Conservation (phyloP, 2,888 invertebrate species). For the Tinea trinotella region DNA sequence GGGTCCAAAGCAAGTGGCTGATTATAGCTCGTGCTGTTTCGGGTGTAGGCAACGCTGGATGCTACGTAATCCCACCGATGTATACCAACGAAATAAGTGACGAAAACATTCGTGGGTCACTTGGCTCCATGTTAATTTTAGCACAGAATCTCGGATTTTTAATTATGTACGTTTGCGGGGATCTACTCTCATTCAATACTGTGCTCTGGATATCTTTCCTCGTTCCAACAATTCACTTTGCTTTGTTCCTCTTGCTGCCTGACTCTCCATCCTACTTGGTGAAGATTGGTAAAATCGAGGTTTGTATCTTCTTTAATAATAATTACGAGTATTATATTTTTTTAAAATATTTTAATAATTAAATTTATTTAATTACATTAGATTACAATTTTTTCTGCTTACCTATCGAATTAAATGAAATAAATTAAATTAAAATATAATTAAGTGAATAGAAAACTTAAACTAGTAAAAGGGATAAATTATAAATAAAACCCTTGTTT, state of each 20-base stretch:
- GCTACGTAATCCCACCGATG: slow-evolving; percentile 22
- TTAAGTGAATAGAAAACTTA: too few species aligned
- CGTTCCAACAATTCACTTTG: slow-evolving; percentile 16
- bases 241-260: slow-evolving; percentile 22
- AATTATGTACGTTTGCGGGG: slow-evolving; percentile 20
- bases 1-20: slow-evolving; percentile 12
- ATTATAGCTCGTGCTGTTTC: slow-evolving; percentile 19
- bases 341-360: too few species aligned
- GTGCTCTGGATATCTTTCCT: slow-evolving; percentile 19
- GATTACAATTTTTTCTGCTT: too few species aligned
- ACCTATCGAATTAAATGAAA: too few species aligned
- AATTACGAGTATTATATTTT: too few species aligned
- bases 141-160: slow-evolving; percentile 21
- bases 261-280: slow-evolving; percentile 26
- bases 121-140: slow-evolving; percentile 30
- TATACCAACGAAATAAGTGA: slow-evolving; percentile 34
- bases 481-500: too few species aligned
- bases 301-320: too few species aligned
- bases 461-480: too few species aligned
- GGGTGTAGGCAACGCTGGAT: slow-evolving; percentile 20
- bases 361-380: too few species aligned
- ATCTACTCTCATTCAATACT: slow-evolving; percentile 16
- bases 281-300: slow-evolving; percentile 23
- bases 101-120: slow-evolving; percentile 29
- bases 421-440: too few species aligned